phyloP scores from a whole-genome alignment of 1,140 invertebrate species.

The Trinorchestia longiramus region DNA sequence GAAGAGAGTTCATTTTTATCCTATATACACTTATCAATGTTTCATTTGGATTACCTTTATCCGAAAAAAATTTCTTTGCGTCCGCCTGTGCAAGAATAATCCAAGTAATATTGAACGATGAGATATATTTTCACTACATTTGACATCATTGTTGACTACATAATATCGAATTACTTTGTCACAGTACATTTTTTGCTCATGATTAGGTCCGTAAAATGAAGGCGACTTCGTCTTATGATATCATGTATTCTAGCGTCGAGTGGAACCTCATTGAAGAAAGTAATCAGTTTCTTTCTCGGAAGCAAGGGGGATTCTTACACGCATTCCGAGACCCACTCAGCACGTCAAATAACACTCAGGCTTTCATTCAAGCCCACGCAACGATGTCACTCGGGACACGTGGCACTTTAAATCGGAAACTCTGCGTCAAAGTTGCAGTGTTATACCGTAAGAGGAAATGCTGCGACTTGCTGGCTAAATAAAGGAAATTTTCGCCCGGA shows the following conservation, averaged over 20 bases:
- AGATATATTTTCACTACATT: neutral
- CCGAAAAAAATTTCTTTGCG: neutral
- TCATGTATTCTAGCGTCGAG: neutral
- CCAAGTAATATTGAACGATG: neutral
- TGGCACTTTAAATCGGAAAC: neutral
- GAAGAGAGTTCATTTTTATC: neutral
- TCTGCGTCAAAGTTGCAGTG: neutral
- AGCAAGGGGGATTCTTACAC: neutral
- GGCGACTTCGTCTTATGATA: neutral
- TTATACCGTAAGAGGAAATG: neutral
- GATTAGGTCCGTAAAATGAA: neutral
- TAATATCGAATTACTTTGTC: neutral
- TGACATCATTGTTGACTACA: neutral
- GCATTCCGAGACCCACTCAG: neutral
- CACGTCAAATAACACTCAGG: neutral
- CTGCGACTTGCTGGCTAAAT: neutral
- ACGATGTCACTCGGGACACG: neutral
- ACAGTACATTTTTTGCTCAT: neutral
- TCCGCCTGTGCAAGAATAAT: neutral
- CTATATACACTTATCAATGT: neutral
- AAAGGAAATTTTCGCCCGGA: neutral
- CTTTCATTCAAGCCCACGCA: neutral
- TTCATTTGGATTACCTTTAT: neutral
- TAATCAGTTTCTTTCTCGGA: neutral
- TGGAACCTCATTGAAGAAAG: neutral